Percentiles rank a stretch among this genome's conserved stretches.
These are phyloP conservation scores for Eufriesea mexicana DNA, from an alignment of 1,140 invertebrate genomes.

Conservation along the genomic window DNA sequence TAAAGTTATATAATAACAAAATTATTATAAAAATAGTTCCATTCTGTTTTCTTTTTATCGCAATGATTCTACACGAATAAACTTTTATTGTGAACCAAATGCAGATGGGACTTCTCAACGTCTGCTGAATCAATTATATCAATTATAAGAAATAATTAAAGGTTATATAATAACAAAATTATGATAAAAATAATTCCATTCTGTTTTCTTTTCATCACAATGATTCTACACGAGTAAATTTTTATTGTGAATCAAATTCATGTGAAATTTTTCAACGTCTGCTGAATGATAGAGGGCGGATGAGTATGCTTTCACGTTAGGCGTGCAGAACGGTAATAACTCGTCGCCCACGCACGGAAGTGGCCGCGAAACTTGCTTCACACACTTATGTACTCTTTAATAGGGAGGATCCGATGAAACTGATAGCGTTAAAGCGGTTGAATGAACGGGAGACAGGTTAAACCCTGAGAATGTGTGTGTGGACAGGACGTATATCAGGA, in stretches of 20 bases:
- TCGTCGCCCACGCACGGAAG: constrained; percentile 58
- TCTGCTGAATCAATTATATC: too few species aligned
- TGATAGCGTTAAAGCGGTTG: constrained; percentile 35
- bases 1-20: too few species aligned
- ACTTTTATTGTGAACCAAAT: not conserved
- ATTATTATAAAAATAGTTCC: too few species aligned
- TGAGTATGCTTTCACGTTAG: constrained; percentile 42
- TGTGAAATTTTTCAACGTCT: not conserved
- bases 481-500: not conserved
- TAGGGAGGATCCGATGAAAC: constrained; percentile 33
- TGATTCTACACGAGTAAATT: too few species aligned
- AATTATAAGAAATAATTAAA: too few species aligned
- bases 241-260: not conserved
- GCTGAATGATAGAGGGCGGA: constrained; percentile 1
- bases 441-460: constrained; percentile 3
- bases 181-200: too few species aligned
- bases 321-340: constrained; percentile 59
- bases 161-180: too few species aligned
- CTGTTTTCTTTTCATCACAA: too few species aligned
- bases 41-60: too few species aligned
- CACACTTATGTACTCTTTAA: constrained; percentile 17
- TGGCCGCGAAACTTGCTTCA: constrained; percentile 35
- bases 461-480: not conserved
- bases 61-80: too few species aligned
- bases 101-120: not conserved